These are phyloP conservation scores for Sarcophilus harrisii DNA, from an alignment of 2,797 vertebrate species.

Conservation along the genomic window DNA sequence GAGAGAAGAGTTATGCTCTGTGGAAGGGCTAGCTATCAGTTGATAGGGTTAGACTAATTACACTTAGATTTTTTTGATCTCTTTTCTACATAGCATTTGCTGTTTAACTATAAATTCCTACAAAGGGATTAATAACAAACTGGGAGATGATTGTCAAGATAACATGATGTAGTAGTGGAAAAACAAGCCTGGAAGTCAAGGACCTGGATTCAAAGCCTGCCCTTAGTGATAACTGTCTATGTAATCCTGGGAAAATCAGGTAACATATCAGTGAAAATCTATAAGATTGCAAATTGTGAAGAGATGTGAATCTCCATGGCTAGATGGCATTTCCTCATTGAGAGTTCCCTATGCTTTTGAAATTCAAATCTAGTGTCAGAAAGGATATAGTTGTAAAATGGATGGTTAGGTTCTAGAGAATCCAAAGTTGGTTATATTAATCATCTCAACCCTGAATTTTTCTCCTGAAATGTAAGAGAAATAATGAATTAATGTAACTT, in stretches of 20 bases:
- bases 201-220: background rate
- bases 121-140: background rate
- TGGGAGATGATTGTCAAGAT: background rate
- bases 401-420: background rate
- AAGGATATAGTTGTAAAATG: background rate
- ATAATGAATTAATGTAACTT: background rate
- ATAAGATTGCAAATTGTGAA: background rate
- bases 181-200: background rate
- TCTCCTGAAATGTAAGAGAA: background rate
- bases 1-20: background rate
- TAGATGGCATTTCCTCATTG: background rate
- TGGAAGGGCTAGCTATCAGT: background rate
- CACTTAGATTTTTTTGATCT: background rate
- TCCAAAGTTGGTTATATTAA: background rate
- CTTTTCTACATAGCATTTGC: background rate
- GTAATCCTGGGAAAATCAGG: background rate
- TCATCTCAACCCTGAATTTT: background rate
- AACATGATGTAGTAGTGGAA: background rate
- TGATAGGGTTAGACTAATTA: background rate
- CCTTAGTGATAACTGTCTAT: background rate
- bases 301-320: background rate
- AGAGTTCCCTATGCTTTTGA: background rate
- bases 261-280: background rate
- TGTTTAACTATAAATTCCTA: background rate
- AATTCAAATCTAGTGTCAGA: background rate